Conservation (phyloP, 1,140 invertebrate species). For the Littorina saxatilis region DNA sequence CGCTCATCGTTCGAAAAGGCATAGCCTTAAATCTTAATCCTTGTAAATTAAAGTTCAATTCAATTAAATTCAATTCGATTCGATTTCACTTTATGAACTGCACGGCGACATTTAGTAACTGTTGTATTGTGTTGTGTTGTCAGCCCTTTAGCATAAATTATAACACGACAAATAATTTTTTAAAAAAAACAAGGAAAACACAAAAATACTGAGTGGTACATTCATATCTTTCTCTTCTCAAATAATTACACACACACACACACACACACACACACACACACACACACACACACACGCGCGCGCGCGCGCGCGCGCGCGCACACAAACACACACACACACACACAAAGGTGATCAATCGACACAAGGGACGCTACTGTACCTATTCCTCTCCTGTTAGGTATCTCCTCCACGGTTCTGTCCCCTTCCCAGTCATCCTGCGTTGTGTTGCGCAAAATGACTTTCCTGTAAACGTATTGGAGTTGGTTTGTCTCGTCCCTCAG, state of each 20-base stretch:
- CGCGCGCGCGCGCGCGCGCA: slow-evolving; percentile 4
- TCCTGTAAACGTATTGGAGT: not conserved
- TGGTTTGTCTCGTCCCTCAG: slow-evolving; percentile 38
- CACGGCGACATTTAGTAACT: no score
- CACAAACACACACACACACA: slow-evolving; percentile 12
- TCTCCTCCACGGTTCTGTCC: slow-evolving; percentile 37
- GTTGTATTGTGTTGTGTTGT: no score
- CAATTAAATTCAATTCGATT: no score
- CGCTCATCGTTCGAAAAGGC: no score
- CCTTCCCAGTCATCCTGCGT: slow-evolving; percentile 41
- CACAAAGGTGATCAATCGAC: not conserved
- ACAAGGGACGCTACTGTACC: not conserved
- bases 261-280: slow-evolving; percentile 6
- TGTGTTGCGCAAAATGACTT: slow-evolving; percentile 33
- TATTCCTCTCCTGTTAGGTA: slow-evolving; percentile 53
- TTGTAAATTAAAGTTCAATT: no score
- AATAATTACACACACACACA: not conserved
- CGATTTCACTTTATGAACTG: no score
- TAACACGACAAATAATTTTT: no score
- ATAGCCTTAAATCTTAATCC: no score
- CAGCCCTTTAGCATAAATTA: no score
- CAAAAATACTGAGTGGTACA: no score
- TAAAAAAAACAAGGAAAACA: no score
- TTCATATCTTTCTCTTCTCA: no score
- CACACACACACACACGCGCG: slow-evolving; percentile 21